Conservation (phyloP, 2,888 invertebrate genomes). For the Himalopsyche japonica region DNA sequence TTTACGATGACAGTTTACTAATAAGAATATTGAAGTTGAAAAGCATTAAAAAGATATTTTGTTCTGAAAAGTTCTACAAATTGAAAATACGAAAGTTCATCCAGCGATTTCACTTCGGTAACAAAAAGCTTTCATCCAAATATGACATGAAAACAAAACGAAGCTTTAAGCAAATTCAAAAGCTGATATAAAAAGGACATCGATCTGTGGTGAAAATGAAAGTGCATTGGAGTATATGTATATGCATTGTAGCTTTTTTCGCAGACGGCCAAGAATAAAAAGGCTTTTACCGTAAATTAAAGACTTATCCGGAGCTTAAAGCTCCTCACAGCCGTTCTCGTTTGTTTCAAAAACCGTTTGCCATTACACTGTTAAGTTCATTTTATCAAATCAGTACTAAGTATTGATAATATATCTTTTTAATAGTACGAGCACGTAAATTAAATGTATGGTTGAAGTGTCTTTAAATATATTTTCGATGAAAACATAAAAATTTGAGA, state of each 20-base stretch:
- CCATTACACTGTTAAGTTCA: not conserved
- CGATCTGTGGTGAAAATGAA: not conserved
- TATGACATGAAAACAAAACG: not conserved
- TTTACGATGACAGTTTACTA: no score
- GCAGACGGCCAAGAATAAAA: slow-evolving; percentile 3
- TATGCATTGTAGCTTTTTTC: not conserved
- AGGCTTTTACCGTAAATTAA: slow-evolving; percentile 5
- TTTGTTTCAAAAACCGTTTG: not conserved
- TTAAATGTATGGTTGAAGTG: no score
- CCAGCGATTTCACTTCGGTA: no score
- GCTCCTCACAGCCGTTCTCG: not conserved
- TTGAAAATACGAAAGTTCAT: no score
- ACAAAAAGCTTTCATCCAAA: not conserved
- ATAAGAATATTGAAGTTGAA: no score
- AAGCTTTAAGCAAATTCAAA: not conserved
- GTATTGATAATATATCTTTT: no score
- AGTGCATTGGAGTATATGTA: not conserved
- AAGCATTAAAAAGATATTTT: no score
- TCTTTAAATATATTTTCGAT: no score
- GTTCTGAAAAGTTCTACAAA: no score
- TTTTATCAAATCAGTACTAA: not conserved
- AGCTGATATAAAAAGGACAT: not conserved
- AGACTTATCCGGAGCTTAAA: not conserved
- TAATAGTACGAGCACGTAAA: no score
- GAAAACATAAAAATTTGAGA: no score